phyloP scores from a whole-genome alignment of 1,140 invertebrate genomes.

The Linepithema humile region DNA sequence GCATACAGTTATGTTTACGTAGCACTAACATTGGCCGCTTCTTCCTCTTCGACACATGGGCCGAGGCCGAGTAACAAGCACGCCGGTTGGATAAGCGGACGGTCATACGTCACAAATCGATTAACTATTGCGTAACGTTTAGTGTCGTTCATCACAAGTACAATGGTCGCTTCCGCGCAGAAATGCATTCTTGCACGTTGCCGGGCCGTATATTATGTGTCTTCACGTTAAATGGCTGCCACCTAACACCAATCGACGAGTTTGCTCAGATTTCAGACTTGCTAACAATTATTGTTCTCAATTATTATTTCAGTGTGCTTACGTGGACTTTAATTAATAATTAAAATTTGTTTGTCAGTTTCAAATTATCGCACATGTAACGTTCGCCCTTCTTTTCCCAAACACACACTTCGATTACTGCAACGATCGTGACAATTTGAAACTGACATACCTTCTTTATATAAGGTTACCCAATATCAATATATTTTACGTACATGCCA shows the following conservation, averaged over 20 bases:
- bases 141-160: constrained; percentile 45
- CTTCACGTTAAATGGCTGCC: constrained; percentile 70
- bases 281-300: constrained; percentile 61
- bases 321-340: constrained; percentile 45
- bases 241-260: constrained; percentile 66
- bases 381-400: not conserved
- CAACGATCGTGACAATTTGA: constrained; percentile 11
- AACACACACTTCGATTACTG: not conserved
- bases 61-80: constrained; percentile 46
- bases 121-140: constrained; percentile 41
- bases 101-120: constrained; percentile 10
- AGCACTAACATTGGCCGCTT: constrained; percentile 57
- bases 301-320: constrained; percentile 71
- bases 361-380: constrained; percentile 15
- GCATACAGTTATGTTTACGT: constrained; percentile 47
- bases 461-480: constrained; percentile 30
- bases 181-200: constrained; percentile 67
- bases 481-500: not conserved
- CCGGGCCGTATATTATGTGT: constrained; percentile 60
- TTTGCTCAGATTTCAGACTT: constrained; percentile 68
- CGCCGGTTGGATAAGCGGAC: constrained; percentile 20
- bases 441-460: constrained; percentile 7
- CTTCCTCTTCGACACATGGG: constrained; percentile 31
- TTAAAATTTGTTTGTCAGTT: constrained; percentile 6
- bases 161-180: constrained; percentile 63